Conservation (phyloP, 2,888 invertebrate genomes). For the Xestia ashworthii region DNA sequence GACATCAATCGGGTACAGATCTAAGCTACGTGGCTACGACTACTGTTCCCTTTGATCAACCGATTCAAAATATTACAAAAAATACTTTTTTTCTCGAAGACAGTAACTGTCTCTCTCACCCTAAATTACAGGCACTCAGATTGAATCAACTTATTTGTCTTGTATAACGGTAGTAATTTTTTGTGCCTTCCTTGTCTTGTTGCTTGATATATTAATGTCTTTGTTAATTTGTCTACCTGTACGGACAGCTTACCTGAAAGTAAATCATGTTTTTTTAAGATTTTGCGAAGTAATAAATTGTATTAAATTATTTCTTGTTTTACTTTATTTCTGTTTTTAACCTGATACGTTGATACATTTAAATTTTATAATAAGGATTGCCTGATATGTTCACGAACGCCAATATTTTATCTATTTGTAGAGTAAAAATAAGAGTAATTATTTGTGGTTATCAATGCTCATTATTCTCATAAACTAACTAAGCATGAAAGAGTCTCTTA, state of each 20-base stretch:
- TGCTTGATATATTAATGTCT: slow-evolving; percentile 56
- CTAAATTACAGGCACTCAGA: slow-evolving; percentile 50
- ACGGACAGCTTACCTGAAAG: slow-evolving; percentile 1
- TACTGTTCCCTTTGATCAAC: neutral
- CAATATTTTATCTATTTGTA: neutral
- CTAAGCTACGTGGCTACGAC: neutral
- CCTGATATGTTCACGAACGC: neutral
- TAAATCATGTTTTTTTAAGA: slow-evolving; percentile 23
- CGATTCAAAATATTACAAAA: neutral
- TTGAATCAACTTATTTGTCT: slow-evolving; percentile 65
- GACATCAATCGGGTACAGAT: neutral
- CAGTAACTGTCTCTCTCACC: slow-evolving; percentile 29
- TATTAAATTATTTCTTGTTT: slow-evolving; percentile 5
- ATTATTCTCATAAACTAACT: neutral
- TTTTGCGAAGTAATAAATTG: slow-evolving; percentile 27
- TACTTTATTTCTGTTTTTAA: neutral
- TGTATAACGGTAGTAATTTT: slow-evolving; percentile 60
- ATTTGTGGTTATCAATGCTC: neutral
- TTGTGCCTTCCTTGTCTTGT: slow-evolving; percentile 48
- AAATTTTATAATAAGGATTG: neutral
- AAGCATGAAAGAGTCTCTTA: neutral
- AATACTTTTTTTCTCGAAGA: neutral
- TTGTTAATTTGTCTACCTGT: slow-evolving; percentile 59
- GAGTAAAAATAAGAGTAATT: neutral
- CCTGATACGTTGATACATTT: neutral